Base-by-base conservation (phyloP, 2,888 invertebrate genomes). In the Acleris literana region DNA sequence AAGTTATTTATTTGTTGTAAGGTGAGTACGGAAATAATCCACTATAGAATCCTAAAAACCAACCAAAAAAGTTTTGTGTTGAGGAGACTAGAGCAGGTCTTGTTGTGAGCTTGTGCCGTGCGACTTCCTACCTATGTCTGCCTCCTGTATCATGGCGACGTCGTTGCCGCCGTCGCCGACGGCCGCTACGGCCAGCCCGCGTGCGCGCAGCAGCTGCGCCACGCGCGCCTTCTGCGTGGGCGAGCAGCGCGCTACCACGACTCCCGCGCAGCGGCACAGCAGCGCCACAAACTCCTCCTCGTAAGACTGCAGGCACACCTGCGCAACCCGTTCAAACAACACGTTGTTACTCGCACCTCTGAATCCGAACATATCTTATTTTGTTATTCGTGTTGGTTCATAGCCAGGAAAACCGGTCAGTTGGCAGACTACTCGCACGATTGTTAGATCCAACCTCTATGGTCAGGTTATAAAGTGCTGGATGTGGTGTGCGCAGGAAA, bases 111-210 rank as follows among this genome's bases (percentile, higher is more conserved):
- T 17, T 46, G 5, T 29, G 20, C n/a, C 25, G 25, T 29, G 29
- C 3, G 44, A 13, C 9, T 63, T 68, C 94, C 79, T 39, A 80
- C 99, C 99, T 4, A 99, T 97, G 81, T 99, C 98, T 0, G 99
- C 98, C 81, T 98, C 98, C 84, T 98, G 98, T 81, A 99, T 99
- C 99, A 99, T 99, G 68, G 93, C 92, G 25, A 99, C 99, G 84
- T 99, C 99, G 84, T 99, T 99, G 51, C 99, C 99, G 2, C 99
- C 99, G 86, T 99, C 99, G 0, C 99, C 99, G n/a, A 98, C 97
- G 0, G 99, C 98, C 1, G 98, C 98, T 0, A 98, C 98, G 0
- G 98, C 96, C 67, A 94, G 93, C 0, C 73, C 74, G 0, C 87
- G 73, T 25, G 82, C 81, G 1, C 92, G 85, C 77, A 93, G 70